phyloP scores from a whole-genome alignment of 92 coral and sea anemone genomes.

The Phenganax stokvisi region DNA sequence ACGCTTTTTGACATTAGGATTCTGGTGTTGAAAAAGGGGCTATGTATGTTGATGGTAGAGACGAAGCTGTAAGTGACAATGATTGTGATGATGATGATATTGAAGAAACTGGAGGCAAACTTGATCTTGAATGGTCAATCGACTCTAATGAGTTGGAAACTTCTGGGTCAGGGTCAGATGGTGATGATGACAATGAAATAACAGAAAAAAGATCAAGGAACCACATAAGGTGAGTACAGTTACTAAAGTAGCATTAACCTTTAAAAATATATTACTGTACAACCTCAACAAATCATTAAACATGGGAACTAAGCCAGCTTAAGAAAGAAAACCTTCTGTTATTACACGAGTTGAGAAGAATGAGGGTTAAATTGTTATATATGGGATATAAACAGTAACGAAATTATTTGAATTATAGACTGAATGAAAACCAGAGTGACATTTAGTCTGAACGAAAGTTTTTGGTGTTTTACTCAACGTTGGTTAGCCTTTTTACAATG shows the following conservation, averaged over 20 bases:
- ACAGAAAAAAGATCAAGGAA: neutral
- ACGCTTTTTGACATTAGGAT: no score
- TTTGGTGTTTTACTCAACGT: slow-evolving; percentile 26
- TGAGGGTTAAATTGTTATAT: no score
- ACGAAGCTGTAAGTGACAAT: neutral
- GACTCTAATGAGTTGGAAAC: neutral
- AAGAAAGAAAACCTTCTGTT: no score
- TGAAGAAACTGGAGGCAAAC: neutral
- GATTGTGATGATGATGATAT: neutral
- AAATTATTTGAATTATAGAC: neutral
- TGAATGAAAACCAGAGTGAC: neutral
- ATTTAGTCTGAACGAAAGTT: slow-evolving; percentile 30
- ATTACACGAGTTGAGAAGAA: no score
- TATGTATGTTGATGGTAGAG: no score
- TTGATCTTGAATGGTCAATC: neutral
- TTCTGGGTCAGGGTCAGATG: slow-evolving; percentile 4
- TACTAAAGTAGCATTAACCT: no score
- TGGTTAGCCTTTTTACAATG: slow-evolving; percentile 36
- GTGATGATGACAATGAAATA: neutral
- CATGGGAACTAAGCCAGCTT: no score
- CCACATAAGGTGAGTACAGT: neutral
- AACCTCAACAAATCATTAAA: no score
- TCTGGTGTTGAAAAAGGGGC: no score
- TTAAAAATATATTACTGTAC: no score
- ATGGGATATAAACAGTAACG: no score